phyloP scores from a whole-genome alignment of 2,113 vertebrate species.

The Triplophysa dalaica region DNA sequence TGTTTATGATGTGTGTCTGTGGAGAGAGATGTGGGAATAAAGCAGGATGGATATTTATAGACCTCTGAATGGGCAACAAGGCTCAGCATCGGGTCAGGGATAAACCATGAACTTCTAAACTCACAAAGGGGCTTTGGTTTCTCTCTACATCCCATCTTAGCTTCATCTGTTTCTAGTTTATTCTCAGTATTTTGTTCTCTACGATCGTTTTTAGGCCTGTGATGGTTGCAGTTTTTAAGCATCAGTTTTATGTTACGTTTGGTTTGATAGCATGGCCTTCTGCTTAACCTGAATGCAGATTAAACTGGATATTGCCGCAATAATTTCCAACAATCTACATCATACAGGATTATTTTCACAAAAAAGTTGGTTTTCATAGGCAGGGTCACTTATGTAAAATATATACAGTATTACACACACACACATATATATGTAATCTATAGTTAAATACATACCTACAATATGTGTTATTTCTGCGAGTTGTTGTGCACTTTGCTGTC shows the following conservation, averaged over 20 bases:
- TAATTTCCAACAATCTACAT: too few species aligned
- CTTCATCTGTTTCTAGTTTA: constrained; percentile 41
- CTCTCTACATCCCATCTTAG: constrained; percentile 7
- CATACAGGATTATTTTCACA: too few species aligned
- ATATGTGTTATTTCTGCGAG: neutral
- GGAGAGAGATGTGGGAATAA: constrained; percentile 64
- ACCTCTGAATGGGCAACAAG: constrained; percentile 66
- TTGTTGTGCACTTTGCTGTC: neutral
- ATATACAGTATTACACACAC: too few species aligned
- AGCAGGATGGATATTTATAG: constrained; percentile 70
- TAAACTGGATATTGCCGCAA: too few species aligned
- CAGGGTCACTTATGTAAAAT: too few species aligned
- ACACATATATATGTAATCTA: neutral
- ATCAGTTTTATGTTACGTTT: too few species aligned
- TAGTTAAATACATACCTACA: neutral
- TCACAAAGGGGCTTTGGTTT: constrained; percentile 67
- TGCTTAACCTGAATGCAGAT: too few species aligned
- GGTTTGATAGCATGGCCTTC: too few species aligned
- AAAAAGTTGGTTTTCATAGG: too few species aligned
- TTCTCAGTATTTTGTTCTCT: constrained; percentile 18
- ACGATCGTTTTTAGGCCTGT: constrained; percentile 16
- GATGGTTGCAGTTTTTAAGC: too few species aligned
- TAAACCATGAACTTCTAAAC: constrained; percentile 81
- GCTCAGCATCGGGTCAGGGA: constrained; percentile 74
- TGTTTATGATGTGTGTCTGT: constrained; percentile 40